Base-by-base conservation (phyloP, 2,113 vertebrate species). In the Vulpes lagopus region DNA sequence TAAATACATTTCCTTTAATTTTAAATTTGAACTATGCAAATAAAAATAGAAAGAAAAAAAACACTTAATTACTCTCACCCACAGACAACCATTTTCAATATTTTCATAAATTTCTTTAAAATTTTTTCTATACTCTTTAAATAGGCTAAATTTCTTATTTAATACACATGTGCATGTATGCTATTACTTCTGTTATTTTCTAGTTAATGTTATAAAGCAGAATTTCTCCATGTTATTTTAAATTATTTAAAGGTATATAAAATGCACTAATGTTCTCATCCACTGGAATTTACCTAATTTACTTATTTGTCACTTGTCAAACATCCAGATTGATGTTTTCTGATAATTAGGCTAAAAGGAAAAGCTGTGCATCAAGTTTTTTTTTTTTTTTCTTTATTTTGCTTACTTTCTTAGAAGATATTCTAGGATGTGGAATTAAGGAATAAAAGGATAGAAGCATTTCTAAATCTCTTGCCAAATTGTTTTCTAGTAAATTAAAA, bases 11-110 rank as follows among this genome's bases (percentile, higher is more conserved):
- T 84, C 87, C 8, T 89, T 85, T 82, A 0, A 60, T 64, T 88
- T 94, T n/a, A 78, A 71, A 93, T 82, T 82, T 96, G 27, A 49
- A 17, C 30, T 78, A 57, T 51, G 79, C 25, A 89, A 88, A 82
- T 86, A 85, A 95, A 91, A 97, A 80, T 55, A 3, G 10, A 32
- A 94, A 84, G 6, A 59, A 76, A 82, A 43, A 43, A 69, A 23
- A 15, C 1, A 84, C 1, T 74, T 12, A 19, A 11, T 14, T 51
- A 35, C 7, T 69, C 51, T 60, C 51, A 84, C 59, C 51, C 27
- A 59, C 83, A 62, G 20, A 8, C 76, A 96, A 96, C 9, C 27
- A 59, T 59, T 94, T 74, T 55, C 23, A 60, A 59, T 49, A 94
- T 38, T 91, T 96, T 85, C 10, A 4, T 16, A 32, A 43, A 91